These are phyloP conservation scores for Peribatodes rhomboidaria DNA, from an alignment of 2,888 invertebrate species.

Conservation along the genomic window DNA sequence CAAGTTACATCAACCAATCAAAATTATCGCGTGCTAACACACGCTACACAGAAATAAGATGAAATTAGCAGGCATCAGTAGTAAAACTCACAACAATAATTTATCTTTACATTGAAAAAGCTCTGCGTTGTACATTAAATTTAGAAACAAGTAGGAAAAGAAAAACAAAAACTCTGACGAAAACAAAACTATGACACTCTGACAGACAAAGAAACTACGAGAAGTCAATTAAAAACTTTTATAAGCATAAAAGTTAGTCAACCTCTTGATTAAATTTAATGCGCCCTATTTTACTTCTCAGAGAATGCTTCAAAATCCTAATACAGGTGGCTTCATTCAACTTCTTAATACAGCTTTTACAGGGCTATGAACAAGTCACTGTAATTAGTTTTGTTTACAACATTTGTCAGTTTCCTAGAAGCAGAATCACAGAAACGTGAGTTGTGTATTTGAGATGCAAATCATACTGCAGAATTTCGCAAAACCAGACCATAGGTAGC, in stretches of 20 bases:
- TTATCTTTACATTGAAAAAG: neutral
- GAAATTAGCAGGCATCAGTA: constrained; percentile 8
- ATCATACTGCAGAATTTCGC: neutral
- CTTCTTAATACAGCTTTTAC: neutral
- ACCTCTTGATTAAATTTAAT: too few relatives aligned
- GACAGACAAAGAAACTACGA: too few relatives aligned
- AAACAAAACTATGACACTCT: too few relatives aligned
- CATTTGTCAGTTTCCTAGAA: neutral
- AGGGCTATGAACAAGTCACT: neutral
- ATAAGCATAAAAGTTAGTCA: too few relatives aligned
- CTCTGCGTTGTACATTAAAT: neutral
- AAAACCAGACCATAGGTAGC: neutral
- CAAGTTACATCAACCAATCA: constrained; percentile 43
- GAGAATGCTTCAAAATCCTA: too few relatives aligned
- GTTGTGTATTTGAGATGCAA: neutral
- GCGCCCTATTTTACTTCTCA: too few relatives aligned
- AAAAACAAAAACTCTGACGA: too few relatives aligned
- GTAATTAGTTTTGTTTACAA: neutral
- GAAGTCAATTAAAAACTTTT: too few relatives aligned
- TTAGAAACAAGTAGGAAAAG: too few relatives aligned
- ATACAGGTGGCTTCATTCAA: too few relatives aligned
- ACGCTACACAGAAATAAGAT: constrained; percentile 27
- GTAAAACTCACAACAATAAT: constrained; percentile 3
- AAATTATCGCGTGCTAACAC: constrained; percentile 31
- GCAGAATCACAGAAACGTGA: neutral